Conservation (phyloP, 1,140 invertebrate species). For the Halesus radiatus region DNA sequence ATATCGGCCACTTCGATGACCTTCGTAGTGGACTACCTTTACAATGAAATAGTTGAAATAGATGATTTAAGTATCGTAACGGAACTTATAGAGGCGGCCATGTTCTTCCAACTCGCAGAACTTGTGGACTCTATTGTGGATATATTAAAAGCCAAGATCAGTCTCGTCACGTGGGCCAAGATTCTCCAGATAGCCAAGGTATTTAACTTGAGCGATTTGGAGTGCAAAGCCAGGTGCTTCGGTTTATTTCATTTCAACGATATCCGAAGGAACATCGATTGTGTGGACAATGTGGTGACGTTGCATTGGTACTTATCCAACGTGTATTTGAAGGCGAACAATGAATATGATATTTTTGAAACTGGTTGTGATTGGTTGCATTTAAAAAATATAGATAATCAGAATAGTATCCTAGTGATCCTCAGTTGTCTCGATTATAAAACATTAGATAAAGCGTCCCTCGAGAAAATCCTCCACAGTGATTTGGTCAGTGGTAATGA, state of each 20-base stretch:
- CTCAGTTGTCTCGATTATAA: conserved; percentile 50
- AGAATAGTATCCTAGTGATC: conserved; percentile 41
- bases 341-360: conserved; percentile 50
- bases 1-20: conserved; percentile 46
- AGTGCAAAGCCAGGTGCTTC: conserved; percentile 36
- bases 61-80: conserved; percentile 11
- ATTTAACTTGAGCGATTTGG: conserved; percentile 20
- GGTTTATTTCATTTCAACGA: conserved; percentile 45
- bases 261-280: conserved; percentile 38
- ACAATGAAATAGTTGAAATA: conserved; percentile 24
- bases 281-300: conserved; percentile 22
- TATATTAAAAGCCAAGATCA: conserved; percentile 21
- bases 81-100: conserved; percentile 47
- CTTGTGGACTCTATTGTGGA: conserved; percentile 32
- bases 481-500: conserved; percentile 28
- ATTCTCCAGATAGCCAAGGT: conserved; percentile 43
- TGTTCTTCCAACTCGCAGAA: conserved; percentile 41
- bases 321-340: conserved; percentile 41
- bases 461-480: conserved; percentile 39
- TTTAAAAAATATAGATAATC: conserved; percentile 9
- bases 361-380: conserved; percentile 48
- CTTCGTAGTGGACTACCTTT: conserved; percentile 46
- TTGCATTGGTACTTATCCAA: conserved; percentile 54
- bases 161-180: conserved; percentile 39
- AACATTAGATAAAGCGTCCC: conserved; percentile 25